Conservation (phyloP, 2,888 invertebrate species). For the Anthophora plumipes region DNA sequence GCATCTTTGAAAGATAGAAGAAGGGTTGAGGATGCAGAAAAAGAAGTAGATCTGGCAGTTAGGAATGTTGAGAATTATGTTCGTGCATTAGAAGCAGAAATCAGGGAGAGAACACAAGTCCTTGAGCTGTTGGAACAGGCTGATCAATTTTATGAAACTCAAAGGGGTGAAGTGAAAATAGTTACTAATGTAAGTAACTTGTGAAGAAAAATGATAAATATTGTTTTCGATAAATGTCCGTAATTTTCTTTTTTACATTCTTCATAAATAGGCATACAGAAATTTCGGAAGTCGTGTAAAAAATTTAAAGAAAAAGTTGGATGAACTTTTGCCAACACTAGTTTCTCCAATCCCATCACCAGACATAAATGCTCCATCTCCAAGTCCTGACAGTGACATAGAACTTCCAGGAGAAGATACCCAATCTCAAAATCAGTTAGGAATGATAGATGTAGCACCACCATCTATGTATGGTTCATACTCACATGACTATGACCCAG, state of each 20-base stretch:
- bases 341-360: conserved; percentile 87
- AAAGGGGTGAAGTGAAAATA: conserved; percentile 97
- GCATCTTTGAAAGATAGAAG: conserved; percentile 94
- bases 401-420: conserved; percentile 88
- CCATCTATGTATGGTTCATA: conserved; percentile 83
- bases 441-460: conserved; percentile 80
- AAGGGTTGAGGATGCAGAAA: conserved; percentile 94
- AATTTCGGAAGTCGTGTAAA: conserved; percentile 96
- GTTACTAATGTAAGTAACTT: conserved; percentile 94
- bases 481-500: conserved; percentile 81
- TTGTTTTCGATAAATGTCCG: neutral
- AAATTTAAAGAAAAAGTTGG: conserved; percentile 93
- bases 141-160: conserved; percentile 94
- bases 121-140: conserved; percentile 92
- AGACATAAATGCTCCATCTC: conserved; percentile 90
- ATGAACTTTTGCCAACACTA: conserved; percentile 91
- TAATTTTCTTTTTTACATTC: neutral
- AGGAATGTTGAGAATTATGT: conserved; percentile 93
- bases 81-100: conserved; percentile 92
- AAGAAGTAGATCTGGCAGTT: conserved; percentile 93
- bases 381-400: conserved; percentile 93
- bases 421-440: conserved; percentile 75
- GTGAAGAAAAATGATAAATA: neutral
- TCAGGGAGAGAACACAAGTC: conserved; percentile 91
- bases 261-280: conserved; percentile 92